phyloP scores from a whole-genome alignment of 2,797 vertebrate species.

The Channallabes apus region DNA sequence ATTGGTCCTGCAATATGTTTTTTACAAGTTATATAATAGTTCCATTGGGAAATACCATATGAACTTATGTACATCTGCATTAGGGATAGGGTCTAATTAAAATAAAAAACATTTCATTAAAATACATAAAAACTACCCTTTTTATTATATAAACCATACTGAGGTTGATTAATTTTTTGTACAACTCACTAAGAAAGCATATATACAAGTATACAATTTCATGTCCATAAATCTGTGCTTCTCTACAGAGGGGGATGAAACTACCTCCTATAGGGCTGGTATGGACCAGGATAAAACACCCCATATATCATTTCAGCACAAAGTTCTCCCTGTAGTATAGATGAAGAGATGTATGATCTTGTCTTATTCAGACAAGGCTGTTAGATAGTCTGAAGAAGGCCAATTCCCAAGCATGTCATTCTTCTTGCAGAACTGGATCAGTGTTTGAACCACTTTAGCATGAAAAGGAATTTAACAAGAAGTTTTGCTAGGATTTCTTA shows the following conservation, averaged over 20 bases:
- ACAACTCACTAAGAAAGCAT: slow-evolving; percentile 56
- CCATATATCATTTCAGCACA: slow-evolving; percentile 73
- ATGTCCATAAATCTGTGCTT: slow-evolving; percentile 72
- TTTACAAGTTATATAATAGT: slow-evolving; percentile 3
- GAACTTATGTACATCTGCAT: not conserved
- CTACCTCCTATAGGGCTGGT: slow-evolving; percentile 69
- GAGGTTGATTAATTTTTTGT: slow-evolving; percentile 41
- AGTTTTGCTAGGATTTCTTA: slow-evolving; percentile 2
- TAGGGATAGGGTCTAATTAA: not conserved
- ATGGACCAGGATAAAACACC: slow-evolving; percentile 63
- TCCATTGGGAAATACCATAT: slow-evolving; percentile 20
- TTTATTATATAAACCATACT: slow-evolving; percentile 44
- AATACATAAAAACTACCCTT: slow-evolving; percentile 28
- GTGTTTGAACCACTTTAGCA: slow-evolving; percentile 27
- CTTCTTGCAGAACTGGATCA: slow-evolving; percentile 20
- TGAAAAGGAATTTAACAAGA: slow-evolving; percentile 22
- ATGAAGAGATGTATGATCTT: slow-evolving; percentile 58
- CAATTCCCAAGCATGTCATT: not conserved
- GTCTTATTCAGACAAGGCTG: slow-evolving; percentile 15
- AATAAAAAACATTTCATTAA: slow-evolving; percentile 7
- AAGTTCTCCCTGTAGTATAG: slow-evolving; percentile 47
- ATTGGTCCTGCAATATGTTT: slow-evolving; percentile 12
- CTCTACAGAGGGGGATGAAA: slow-evolving; percentile 74
- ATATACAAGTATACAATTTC: slow-evolving; percentile 68
- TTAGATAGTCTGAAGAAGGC: slow-evolving; percentile 21